Evolutionary conservation across 2,113 vertebrate genomes (phyloP), one percentile per base, ranked within the genome.

Genomic region (Apodemus speciosus): DNA sequence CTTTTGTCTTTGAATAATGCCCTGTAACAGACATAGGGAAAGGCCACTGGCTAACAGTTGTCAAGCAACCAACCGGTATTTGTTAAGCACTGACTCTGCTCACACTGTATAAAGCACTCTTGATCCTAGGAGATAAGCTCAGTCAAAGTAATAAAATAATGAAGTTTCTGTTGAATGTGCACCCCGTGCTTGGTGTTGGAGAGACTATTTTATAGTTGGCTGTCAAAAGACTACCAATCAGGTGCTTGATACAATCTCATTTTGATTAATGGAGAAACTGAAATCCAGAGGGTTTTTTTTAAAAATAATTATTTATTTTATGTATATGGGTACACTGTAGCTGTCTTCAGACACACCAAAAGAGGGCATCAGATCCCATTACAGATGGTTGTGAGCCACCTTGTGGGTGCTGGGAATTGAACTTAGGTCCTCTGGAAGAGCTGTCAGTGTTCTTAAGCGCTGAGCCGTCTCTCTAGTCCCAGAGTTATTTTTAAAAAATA

Each of bases 1-100:
- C 66, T 75, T 60, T 94, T 88, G n/a, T 49, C 92, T 69, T 94
- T 88, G 58, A 96, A 51, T 94, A 89, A 85, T 43, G 40, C 3
- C 32, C 90, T 20, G 0, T 27, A 87, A 35, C 51, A 79, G 66
- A 85, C 62, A 68, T 38, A 15, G 60, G 80, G 32, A 91, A 94
- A 60, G 35, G 27, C 18, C 2, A 2, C 60, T 58, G 49, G 79
- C 20, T 88, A 75, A 53, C 20, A 49, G 80, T 76, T 88, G 91
- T 91, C 71, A 85, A 27, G 49, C 68, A 85, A 13, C 64, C 58
- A 86, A 53, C 35, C 2, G 30, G 71, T 94, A 32, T 94, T 93
- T 85, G 58, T 53, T 95, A 88, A 92, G 56, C 9, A 38, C 43
- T 10, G 30, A 40, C 46, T 94, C 35, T 79, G 49, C 21, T 43